These are phyloP conservation scores for Poeciliopsis infans DNA, from an alignment of 2,797 vertebrate genomes.

Conservation along the genomic window DNA sequence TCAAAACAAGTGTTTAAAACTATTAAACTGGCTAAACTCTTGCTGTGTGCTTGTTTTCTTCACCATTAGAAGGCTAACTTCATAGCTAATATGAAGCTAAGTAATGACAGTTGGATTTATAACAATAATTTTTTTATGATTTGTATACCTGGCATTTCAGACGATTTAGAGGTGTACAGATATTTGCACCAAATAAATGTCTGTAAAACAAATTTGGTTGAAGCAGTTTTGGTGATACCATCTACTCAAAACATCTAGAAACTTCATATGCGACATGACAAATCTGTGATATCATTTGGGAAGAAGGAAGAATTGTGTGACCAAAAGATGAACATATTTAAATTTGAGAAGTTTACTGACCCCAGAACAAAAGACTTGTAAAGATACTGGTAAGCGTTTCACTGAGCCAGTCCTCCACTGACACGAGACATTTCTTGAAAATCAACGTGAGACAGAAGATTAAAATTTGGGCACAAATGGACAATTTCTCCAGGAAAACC, in stretches of 20 bases:
- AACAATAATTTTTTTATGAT: not conserved
- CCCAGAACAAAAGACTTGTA: not conserved
- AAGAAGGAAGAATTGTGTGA: not conserved
- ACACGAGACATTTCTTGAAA: not conserved
- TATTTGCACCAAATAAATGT: not conserved
- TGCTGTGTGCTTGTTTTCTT: constrained; percentile 42
- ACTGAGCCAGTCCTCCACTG: not conserved
- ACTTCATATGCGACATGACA: not conserved
- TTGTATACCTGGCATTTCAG: not conserved
- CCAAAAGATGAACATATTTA: not conserved
- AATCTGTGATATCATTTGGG: not conserved
- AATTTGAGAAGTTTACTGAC: not conserved
- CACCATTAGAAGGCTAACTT: not conserved
- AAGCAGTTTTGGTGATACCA: not conserved
- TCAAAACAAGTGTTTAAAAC: constrained; percentile 88
- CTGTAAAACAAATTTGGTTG: not conserved
- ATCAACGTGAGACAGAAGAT: not conserved
- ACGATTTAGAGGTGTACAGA: not conserved
- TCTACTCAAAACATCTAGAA: not conserved
- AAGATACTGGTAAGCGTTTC: not conserved
- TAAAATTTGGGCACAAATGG: not conserved
- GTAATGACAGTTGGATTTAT: not conserved
- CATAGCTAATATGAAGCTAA: too few species aligned
- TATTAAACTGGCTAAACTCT: constrained; percentile 86
- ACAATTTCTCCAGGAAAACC: not conserved